These are phyloP conservation scores for Apostichopus japonicus DNA, from an alignment of 35 echinoderm and acorn worm genomes.

Conservation along the genomic window DNA sequence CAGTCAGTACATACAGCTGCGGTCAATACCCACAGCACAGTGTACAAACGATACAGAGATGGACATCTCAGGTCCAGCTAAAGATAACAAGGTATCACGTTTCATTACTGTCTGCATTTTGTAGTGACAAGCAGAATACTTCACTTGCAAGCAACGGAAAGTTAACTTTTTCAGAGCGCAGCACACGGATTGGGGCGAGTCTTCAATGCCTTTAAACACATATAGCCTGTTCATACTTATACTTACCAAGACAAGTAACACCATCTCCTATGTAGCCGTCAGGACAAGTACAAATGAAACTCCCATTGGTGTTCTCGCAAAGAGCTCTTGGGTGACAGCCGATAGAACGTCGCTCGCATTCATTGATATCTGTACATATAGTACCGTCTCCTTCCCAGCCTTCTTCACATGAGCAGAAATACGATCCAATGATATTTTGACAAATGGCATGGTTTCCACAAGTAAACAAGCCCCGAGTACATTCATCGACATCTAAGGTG, in stretches of 20 bases:
- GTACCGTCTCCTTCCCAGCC: constrained; percentile 65
- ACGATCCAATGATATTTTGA: constrained; percentile 69
- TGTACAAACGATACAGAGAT: too few relatives aligned
- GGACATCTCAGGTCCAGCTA: too few relatives aligned
- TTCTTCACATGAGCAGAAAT: constrained; percentile 60
- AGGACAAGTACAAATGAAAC: constrained; percentile 68
- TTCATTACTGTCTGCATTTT: too few relatives aligned
- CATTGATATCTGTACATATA: constrained; percentile 71
- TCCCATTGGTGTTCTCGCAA: constrained; percentile 74
- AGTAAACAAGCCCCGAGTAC: constrained; percentile 29
- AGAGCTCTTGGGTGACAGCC: constrained; percentile 69
- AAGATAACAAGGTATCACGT: too few relatives aligned
- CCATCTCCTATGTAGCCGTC: constrained; percentile 74
- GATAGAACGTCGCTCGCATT: constrained; percentile 40
- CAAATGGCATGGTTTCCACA: constrained; percentile 70
- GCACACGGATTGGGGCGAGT: too few relatives aligned
- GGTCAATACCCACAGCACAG: too few relatives aligned
- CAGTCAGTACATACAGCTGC: too few relatives aligned
- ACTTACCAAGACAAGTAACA: constrained; percentile 71
- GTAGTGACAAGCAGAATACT: too few relatives aligned
- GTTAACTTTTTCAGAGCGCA: too few relatives aligned
- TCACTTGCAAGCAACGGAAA: too few relatives aligned
- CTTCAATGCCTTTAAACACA: too few relatives aligned
- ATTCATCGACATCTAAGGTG: constrained; percentile 80
- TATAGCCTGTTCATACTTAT: background rate